Base-by-base conservation (phyloP, 2,797 vertebrate species). In the Phataginus tricuspis region DNA sequence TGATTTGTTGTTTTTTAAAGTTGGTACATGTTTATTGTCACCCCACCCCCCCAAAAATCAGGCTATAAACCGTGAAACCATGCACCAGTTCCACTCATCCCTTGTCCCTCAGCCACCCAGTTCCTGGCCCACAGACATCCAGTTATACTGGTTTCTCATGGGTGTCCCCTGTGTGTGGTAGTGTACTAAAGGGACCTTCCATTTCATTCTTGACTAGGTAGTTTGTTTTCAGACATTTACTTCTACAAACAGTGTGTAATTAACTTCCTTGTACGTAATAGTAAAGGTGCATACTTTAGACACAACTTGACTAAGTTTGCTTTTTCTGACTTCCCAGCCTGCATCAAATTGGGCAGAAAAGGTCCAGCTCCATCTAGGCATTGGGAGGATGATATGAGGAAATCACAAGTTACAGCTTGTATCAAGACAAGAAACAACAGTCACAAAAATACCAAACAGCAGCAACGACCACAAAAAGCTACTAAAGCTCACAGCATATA, bases 301-400 rank as follows among this genome's bases (percentile, higher is more conserved):
- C 21, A 91, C 39, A 92, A 39, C 51, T 83, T 90, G 69, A 39
- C 27, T 55, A 53, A 91, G 19, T 11, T 49, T 94, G 57, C 49
- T 85, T 77, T 94, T 88, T 96, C 63, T 94, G 53, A 96, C 79
- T 95, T 75, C 25, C n/a, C n/a, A 93, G 18, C 49, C 45, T 39
- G 7, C 10, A 63, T 49, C 80, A 92, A 82, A 42, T n/a, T 68
- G 61, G 64, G 12, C 27, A 16, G 49, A 37, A 90, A 92, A 72
- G 23, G 42, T 68, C 12, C n/a, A 23, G 4, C 31, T 95, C 68
- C 29, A 16, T 66, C 61, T 59, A 55, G 63, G 25, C 74, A 39
- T 86, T 42, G 29, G 82, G 68, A 88, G 59, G 77, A 57, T 19
- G 8, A 37, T 59, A 18, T 39, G 27, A 87, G 77, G 61, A 93